Evolutionary conservation across 2,797 vertebrate species (phyloP).

Genomic region (Gymnoscopelus braueri): DNA sequence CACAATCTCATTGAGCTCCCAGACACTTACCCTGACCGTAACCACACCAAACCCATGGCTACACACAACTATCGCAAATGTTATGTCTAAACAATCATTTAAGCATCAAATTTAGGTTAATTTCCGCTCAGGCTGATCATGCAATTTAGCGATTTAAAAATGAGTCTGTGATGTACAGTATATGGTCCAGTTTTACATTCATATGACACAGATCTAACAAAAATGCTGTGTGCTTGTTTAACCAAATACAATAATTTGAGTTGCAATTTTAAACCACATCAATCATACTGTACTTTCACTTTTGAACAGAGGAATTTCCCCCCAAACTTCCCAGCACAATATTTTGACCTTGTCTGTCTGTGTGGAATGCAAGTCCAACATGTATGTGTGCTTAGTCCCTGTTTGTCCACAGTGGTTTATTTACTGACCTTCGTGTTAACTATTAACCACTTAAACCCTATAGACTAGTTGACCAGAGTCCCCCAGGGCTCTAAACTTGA

Average conservation of each 20-base stretch:
- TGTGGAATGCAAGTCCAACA: slow-evolving; percentile 61
- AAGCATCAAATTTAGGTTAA: too few relatives aligned
- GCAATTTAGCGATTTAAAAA: neutral
- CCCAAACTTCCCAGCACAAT: slow-evolving; percentile 38
- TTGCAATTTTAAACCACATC: neutral
- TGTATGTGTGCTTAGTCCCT: slow-evolving; percentile 28
- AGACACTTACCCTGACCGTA: too few relatives aligned
- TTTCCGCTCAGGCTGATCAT: too few relatives aligned
- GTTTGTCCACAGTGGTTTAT: slow-evolving; percentile 55
- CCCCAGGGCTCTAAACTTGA: too few relatives aligned
- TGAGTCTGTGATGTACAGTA: neutral
- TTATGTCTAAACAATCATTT: too few relatives aligned
- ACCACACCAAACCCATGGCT: too few relatives aligned
- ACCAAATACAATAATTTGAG: neutral
- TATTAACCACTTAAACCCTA: slow-evolving; percentile 50
- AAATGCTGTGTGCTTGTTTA: neutral
- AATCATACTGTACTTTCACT: slow-evolving; percentile 40
- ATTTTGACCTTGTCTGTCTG: slow-evolving; percentile 63
- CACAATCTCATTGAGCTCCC: too few relatives aligned
- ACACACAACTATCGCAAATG: too few relatives aligned
- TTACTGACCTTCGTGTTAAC: slow-evolving; percentile 68
- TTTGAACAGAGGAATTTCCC: slow-evolving; percentile 42
- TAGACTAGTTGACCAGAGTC: too few relatives aligned
- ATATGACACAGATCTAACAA: neutral
- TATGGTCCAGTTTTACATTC: neutral